Conservation (phyloP, 2,113 vertebrate genomes). For the Perccottus glenii region DNA sequence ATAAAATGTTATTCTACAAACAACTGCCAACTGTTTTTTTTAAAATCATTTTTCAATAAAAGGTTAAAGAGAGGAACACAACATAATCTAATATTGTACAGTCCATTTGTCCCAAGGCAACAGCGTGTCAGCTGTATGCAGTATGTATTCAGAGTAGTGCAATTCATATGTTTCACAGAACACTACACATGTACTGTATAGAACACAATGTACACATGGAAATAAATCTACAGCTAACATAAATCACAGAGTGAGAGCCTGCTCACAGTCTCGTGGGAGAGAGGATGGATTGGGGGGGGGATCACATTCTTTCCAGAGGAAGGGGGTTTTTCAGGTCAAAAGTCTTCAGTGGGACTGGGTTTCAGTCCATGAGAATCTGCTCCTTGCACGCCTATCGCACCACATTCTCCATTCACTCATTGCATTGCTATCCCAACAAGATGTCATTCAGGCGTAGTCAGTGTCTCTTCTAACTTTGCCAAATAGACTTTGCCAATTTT, state of each 20-base stretch:
- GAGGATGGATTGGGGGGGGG: slow-evolving; percentile 37
- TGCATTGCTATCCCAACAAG: slow-evolving; percentile 30
- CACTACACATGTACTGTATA: neutral
- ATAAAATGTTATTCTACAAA: slow-evolving; percentile 50
- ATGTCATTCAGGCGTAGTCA: slow-evolving; percentile 22
- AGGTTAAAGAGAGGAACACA: neutral
- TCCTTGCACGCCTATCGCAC: slow-evolving; percentile 57
- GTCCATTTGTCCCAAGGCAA: neutral
- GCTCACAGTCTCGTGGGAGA: slow-evolving; percentile 62
- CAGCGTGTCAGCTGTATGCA: neutral
- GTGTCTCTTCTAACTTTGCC: neutral
- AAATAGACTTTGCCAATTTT: neutral
- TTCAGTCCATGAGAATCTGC: slow-evolving; percentile 71
- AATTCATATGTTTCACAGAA: slow-evolving; percentile 6
- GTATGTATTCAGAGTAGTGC: neutral
- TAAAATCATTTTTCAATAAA: neutral
- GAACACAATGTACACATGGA: slow-evolving; percentile 22
- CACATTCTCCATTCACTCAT: slow-evolving; percentile 26
- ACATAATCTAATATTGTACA: slow-evolving; percentile 1
- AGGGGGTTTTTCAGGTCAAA: slow-evolving; percentile 71
- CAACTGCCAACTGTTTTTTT: neutral
- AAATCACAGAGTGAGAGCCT: slow-evolving; percentile 38
- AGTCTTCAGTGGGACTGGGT: slow-evolving; percentile 58
- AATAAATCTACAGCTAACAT: slow-evolving; percentile 32
- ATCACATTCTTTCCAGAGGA: slow-evolving; percentile 76